Evolutionary conservation across 2,797 vertebrate genomes (phyloP).

Genomic region (Malacoctenus gilli): DNA sequence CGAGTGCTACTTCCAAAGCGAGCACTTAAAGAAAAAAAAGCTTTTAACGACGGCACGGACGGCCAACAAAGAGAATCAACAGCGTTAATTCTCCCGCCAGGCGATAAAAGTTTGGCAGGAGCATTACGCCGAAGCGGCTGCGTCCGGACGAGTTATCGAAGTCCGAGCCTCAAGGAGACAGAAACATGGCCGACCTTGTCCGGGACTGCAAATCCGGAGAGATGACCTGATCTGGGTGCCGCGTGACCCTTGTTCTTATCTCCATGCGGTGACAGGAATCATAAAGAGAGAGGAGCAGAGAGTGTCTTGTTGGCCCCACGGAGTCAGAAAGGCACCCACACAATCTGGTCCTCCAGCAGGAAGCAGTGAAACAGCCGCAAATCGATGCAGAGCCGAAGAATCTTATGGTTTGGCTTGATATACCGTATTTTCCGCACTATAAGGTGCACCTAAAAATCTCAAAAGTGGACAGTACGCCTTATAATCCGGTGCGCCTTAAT

Average conservation of each 20-base stretch:
- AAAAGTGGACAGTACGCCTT: too few relatives aligned
- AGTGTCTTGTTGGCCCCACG: constrained; percentile 12
- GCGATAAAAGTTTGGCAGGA: constrained; percentile 5
- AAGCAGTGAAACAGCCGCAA: constrained; percentile 10
- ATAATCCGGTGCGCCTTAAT: too few relatives aligned
- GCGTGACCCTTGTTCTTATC: constrained; percentile 6
- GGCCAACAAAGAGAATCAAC: constrained; percentile 2
- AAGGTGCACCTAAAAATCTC: too few relatives aligned
- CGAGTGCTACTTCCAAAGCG: constrained; percentile 20
- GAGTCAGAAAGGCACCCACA: too few relatives aligned
- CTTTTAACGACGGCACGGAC: constrained; percentile 3
- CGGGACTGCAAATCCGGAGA: constrained; percentile 10
- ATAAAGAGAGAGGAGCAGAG: constrained; percentile 12
- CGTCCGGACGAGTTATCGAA: background rate
- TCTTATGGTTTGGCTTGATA: too few relatives aligned
- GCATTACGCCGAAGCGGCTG: background rate
- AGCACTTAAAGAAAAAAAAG: constrained; percentile 8
- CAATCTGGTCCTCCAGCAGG: too few relatives aligned
- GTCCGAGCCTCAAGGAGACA: constrained; percentile 1
- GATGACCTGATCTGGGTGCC: constrained; percentile 3
- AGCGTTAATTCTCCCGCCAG: constrained; percentile 2
- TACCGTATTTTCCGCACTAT: too few relatives aligned
- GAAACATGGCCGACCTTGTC: constrained; percentile 29
- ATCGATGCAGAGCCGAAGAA: too few relatives aligned
- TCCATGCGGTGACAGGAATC: constrained; percentile 9